phyloP scores from a whole-genome alignment of 2,797 vertebrate species.

The Gymnothorax reevesii region DNA sequence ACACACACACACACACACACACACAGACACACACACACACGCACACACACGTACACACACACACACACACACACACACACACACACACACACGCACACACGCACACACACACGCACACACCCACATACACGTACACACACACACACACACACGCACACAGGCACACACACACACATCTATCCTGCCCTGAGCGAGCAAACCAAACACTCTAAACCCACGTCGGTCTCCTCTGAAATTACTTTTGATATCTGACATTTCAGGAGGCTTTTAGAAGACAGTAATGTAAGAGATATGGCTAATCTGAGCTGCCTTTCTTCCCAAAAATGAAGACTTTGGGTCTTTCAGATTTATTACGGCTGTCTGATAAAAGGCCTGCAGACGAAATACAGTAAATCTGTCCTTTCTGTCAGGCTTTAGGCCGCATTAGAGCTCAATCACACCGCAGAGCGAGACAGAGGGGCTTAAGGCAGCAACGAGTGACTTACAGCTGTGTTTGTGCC shows the following conservation, averaged over 20 bases:
- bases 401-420: conserved; percentile 66
- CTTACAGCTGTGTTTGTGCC: conserved; percentile 52
- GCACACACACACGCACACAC: too few species aligned
- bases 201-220: conserved; percentile 15
- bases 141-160: too few species aligned
- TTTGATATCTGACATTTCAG: background rate
- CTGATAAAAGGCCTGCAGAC: conserved; percentile 56
- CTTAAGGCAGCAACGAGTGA: conserved; percentile 34
- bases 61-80: too few species aligned
- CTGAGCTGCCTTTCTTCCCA: conserved; percentile 55
- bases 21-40: too few species aligned
- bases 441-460: conserved; percentile 37
- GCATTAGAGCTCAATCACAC: conserved; percentile 61
- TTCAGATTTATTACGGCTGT: conserved; percentile 60
- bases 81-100: too few species aligned
- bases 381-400: conserved; percentile 63
- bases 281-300: background rate
- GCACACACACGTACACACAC: too few species aligned
- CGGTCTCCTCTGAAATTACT: background rate
- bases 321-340: conserved; percentile 45
- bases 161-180: too few species aligned
- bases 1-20: too few species aligned
- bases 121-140: too few species aligned
- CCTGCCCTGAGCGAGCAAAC: background rate
- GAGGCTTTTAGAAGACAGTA: background rate